Evolutionary conservation across 2,797 vertebrate genomes (phyloP).

Genomic region (Leontopithecus rosalia): DNA sequence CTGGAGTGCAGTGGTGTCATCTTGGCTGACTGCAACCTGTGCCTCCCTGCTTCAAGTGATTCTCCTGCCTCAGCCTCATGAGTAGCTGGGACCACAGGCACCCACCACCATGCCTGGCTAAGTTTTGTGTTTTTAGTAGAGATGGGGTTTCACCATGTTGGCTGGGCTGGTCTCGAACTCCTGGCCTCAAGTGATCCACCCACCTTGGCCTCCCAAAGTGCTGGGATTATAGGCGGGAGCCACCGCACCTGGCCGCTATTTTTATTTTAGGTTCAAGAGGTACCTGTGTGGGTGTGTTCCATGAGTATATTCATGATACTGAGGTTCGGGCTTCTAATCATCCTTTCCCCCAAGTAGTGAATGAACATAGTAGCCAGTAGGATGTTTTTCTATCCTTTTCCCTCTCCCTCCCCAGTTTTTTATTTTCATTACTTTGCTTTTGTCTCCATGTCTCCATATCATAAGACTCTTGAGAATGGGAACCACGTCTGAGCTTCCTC

Average conservation of each 20-base stretch:
- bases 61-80: background rate
- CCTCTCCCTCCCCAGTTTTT: background rate
- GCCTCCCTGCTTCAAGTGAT: background rate
- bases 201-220: no score
- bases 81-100: background rate
- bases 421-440: background rate
- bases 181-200: no score
- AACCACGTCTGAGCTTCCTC: background rate
- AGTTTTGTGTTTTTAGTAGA: background rate
- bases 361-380: background rate
- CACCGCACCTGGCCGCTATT: rapidly evolving
- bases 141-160: background rate
- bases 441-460: background rate
- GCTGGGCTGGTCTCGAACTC: no score
- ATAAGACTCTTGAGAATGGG: background rate
- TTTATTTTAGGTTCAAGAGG: background rate
- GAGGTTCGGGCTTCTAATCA: background rate
- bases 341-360: background rate
- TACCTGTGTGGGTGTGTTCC: background rate
- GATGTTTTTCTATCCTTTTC: background rate
- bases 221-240: no score
- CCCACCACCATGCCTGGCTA: background rate
- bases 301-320: background rate
- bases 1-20: background rate
- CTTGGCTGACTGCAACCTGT: background rate